These are phyloP conservation scores for Diaperis boleti DNA, from an alignment of 2,888 invertebrate species.

Conservation along the genomic window DNA sequence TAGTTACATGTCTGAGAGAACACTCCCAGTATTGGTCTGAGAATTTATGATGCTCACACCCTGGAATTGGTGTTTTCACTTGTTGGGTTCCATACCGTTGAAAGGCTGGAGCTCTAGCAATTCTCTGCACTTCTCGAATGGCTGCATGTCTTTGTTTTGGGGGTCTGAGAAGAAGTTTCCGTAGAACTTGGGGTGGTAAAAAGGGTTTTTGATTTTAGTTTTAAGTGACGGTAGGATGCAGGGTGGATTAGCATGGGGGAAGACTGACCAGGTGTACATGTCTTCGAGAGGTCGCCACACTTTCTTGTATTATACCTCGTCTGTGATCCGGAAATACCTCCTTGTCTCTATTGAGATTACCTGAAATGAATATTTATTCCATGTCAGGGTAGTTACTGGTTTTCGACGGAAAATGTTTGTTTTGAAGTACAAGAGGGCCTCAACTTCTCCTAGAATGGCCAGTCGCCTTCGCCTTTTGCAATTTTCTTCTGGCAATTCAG, in stretches of 20 bases:
- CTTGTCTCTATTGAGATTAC: constrained; percentile 60
- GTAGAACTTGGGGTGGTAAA: constrained; percentile 78
- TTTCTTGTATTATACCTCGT: constrained; percentile 69
- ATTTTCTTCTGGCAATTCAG: no score
- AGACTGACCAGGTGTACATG: constrained; percentile 49
- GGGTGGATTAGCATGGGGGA: constrained; percentile 73
- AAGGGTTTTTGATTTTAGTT: constrained; percentile 78
- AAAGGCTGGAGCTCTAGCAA: constrained; percentile 67
- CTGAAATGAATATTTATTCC: constrained; percentile 76
- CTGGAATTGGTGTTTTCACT: constrained; percentile 67
- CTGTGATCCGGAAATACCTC: constrained; percentile 68
- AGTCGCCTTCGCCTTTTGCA: constrained; percentile 69
- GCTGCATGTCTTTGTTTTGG: constrained; percentile 67
- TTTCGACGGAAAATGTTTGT: constrained; percentile 71
- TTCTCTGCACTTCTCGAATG: constrained; percentile 68
- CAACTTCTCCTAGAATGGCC: constrained; percentile 70
- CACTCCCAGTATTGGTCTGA: constrained; percentile 70
- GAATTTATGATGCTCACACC: constrained; percentile 65
- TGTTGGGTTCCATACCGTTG: constrained; percentile 65
- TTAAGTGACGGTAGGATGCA: constrained; percentile 76
- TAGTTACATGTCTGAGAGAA: constrained; percentile 65
- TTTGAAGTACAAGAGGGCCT: constrained; percentile 72
- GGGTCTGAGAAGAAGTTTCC: constrained; percentile 83
- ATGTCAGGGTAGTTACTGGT: constrained; percentile 76
- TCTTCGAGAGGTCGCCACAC: constrained; percentile 71